Percentiles rank a stretch among this genome's conserved stretches.
Evolutionary conservation across 2,888 invertebrate species (phyloP).

Genomic region (Plagodis pulveraria): DNA sequence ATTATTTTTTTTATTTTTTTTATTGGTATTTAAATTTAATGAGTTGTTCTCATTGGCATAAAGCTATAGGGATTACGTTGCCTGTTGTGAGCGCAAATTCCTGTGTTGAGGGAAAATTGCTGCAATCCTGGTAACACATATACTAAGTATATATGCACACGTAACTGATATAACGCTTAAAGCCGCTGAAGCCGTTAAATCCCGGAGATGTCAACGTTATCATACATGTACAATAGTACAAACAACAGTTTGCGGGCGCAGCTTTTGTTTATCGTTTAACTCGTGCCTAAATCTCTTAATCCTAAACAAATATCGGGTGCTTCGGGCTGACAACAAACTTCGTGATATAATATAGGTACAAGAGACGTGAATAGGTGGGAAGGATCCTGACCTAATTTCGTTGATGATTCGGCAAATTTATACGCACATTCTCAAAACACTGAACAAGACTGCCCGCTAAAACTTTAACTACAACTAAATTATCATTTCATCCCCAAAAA

Average conservation of each 20-base stretch:
- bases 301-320: constrained; percentile 77
- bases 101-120: too few relatives aligned
- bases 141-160: background rate
- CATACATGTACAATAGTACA: constrained; percentile 78
- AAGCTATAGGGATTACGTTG: too few relatives aligned
- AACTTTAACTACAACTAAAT: too few relatives aligned
- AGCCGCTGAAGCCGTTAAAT: constrained; percentile 55
- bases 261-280: constrained; percentile 78
- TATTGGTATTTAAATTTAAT: too few relatives aligned
- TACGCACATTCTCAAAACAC: too few relatives aligned
- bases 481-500: too few relatives aligned
- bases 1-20: too few relatives aligned
- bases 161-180: constrained; percentile 53
- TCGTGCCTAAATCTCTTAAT: constrained; percentile 76
- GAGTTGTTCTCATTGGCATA: too few relatives aligned
- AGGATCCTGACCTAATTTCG: background rate
- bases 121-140: too few relatives aligned
- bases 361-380: background rate
- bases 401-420: background rate
- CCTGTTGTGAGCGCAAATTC: too few relatives aligned
- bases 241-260: constrained; percentile 74
- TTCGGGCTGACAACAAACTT: constrained; percentile 31
- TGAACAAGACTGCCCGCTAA: too few relatives aligned
- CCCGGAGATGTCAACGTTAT: constrained; percentile 68
- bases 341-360: constrained; percentile 8